Conservation (phyloP, 2,888 invertebrate species). For the Pemphredon lugubris region DNA sequence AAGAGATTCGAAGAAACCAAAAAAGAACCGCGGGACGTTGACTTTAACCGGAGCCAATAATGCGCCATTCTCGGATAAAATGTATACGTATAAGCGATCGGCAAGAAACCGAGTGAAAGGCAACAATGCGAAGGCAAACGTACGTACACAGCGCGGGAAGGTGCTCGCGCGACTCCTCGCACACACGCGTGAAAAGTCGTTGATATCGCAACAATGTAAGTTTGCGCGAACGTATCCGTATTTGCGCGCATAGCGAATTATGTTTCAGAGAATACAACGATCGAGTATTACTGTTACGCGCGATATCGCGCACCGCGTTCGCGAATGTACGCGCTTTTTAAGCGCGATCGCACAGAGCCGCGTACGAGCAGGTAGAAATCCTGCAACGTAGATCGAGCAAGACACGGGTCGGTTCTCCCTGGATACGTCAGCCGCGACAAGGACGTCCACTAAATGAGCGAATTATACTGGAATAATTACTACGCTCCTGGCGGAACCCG, state of each 20-base stretch:
- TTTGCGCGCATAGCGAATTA: too few relatives aligned
- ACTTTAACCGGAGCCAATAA: slow-evolving; percentile 19
- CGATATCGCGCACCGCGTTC: slow-evolving; percentile 31
- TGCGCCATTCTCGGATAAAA: slow-evolving; percentile 32
- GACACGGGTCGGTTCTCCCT: slow-evolving; percentile 57
- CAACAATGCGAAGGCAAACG: slow-evolving; percentile 77
- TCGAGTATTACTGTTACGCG: slow-evolving; percentile 33
- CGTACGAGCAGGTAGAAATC: slow-evolving; percentile 23
- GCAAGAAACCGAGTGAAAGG: slow-evolving; percentile 74
- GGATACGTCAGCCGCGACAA: slow-evolving; percentile 73
- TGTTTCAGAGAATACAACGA: neutral
- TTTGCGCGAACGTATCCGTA: too few relatives aligned
- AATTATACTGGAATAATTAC: slow-evolving; percentile 75
- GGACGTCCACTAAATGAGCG: slow-evolving; percentile 75
- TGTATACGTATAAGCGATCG: slow-evolving; percentile 27
- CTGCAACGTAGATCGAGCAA: slow-evolving; percentile 11
- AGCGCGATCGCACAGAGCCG: neutral
- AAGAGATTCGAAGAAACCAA: neutral
- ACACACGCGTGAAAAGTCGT: too few relatives aligned
- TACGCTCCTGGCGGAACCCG: slow-evolving; percentile 56
- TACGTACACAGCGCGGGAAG: slow-evolving; percentile 30
- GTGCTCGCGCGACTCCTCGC: neutral
- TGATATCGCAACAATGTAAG: too few relatives aligned
- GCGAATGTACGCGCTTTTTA: neutral
- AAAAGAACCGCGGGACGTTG: too few relatives aligned